Conservation (phyloP, 2,888 invertebrate genomes). For the Caenorhabditis japonica region DNA sequence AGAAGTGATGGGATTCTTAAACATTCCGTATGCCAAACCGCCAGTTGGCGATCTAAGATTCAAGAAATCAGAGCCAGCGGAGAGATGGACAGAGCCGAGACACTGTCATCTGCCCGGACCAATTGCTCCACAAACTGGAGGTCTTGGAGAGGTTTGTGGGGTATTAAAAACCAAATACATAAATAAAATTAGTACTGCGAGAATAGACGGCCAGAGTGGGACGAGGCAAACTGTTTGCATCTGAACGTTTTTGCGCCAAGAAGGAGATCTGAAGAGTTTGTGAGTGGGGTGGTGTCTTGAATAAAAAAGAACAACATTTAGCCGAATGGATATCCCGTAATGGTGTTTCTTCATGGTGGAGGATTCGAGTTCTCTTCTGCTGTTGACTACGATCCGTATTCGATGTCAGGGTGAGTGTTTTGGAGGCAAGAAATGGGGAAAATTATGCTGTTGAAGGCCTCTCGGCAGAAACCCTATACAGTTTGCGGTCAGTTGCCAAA, state of each 20-base stretch:
- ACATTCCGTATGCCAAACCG: background rate
- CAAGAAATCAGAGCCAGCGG: background rate
- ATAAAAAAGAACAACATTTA: background rate
- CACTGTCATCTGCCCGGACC: constrained; percentile 12
- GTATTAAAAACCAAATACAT: background rate
- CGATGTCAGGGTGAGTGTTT: constrained; percentile 39
- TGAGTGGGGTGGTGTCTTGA: no score
- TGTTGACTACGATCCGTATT: constrained; percentile 18
- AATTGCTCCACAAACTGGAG: constrained; percentile 1
- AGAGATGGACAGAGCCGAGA: constrained; percentile 5
- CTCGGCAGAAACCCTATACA: no score
- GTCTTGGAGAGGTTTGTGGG: background rate
- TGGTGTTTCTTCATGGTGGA: constrained; percentile 49
- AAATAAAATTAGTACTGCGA: background rate
- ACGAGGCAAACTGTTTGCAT: background rate
- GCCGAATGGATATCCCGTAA: constrained; percentile 24
- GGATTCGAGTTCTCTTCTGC: constrained; percentile 29
- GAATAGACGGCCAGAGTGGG: background rate
- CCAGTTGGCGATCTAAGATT: background rate
- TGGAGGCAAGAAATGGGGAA: no score
- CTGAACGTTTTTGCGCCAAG: background rate
- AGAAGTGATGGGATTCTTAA: background rate
- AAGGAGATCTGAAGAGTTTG: background rate
- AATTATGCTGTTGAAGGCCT: background rate
- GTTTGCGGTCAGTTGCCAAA: no score